Evolutionary conservation across 1,140 invertebrate species (phyloP), one percentile per base, ranked within the genome.

Genomic region (Trichonephila clavata): DNA sequence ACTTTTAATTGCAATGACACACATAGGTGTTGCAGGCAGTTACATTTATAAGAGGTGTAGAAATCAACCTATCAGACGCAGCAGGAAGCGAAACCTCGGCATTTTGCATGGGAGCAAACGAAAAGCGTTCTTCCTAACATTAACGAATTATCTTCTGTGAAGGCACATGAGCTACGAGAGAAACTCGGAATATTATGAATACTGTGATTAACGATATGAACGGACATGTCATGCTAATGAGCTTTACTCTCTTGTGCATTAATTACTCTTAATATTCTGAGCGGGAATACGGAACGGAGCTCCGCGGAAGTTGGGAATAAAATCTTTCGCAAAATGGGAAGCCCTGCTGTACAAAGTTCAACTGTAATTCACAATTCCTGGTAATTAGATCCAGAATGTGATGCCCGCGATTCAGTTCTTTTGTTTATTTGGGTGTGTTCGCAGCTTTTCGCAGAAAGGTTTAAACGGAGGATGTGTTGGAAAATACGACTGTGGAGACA

Each of bases 181-280:
- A 27, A 27, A 18, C 27, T 24, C 27, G 27, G 5, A 80, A 80
- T 18, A 77, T 60, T 84, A 59, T 59, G 10, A 60, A 24, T 13
- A 59, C 50, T 84, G 83, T 59, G 86, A 87, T 87, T 87, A 87
- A 87, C 86, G 86, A 39, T 32, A 57, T 39, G 24, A 27, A 24
- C 13, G 59, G 60, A 63, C 24, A 60, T 57, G 86, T 63, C 86
- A 63, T 32, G 60, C 59, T 87, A 87, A 87, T 65, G 86, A 87
- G 86, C 60, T 65, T 57, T 39, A 39, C 86, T 87, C 86, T 65
- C 27, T 27, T 39, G 59, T 63, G 60, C 86, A 87, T 87, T 87
- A 87, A 87, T 87, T 65, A 87, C 60, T 20, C 7, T 10, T 87
- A 65, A 87, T 87, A 63, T 24, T 24, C 83, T 14, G 83, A 24